Base-by-base conservation (phyloP, 2,888 invertebrate species). In the Latheticus oryzae region DNA sequence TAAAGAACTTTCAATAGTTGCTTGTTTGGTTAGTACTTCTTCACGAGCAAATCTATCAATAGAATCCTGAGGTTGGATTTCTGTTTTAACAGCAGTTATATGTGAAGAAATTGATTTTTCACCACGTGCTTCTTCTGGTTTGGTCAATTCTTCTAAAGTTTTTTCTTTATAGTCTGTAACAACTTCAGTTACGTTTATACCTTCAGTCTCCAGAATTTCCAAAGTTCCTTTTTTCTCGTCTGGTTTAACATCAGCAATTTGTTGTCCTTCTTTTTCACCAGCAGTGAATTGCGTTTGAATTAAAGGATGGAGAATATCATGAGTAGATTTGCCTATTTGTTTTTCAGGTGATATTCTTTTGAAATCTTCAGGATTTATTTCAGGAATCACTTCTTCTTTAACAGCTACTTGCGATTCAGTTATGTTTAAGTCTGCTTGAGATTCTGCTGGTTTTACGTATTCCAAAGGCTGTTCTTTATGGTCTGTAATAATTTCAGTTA, bases 161-260 rank as follows among this genome's bases (percentile, higher is more conserved):
- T 78, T 76, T 80, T 85, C 85, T 72, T 77, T 81, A 38, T 84
- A 79, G 48, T 78, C 77, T 2, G 80, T 68, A 45, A 82, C 69
- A 0, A 84, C 71, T 77, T 87, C 84, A 3, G 82, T 85, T 7
- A 89, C 78, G 68, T 82, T 83, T 33, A 90, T 63, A 63, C 86
- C 74, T 78, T 87, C 82, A 69, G 77, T 83, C 81, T 80, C 83
- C 72, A 78, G 82, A 74, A 82, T 84, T 17, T 69, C 80, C 17
- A 83, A 69, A 47, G 80, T 76, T 3, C 80, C 81, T 13, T 73
- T 76, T 69, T 87, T 88, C 54, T 75, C 75, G 58, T 83, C 85
- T 7, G 84, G 85, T 67, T 76, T 78, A 4, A 79, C 60, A 48
- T 79, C 77, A 24, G 69, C 69, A n/a, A 64, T 61, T 48, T 82